Conservation (phyloP, 2,113 vertebrate genomes). For the Coreoperca whiteheadi region DNA sequence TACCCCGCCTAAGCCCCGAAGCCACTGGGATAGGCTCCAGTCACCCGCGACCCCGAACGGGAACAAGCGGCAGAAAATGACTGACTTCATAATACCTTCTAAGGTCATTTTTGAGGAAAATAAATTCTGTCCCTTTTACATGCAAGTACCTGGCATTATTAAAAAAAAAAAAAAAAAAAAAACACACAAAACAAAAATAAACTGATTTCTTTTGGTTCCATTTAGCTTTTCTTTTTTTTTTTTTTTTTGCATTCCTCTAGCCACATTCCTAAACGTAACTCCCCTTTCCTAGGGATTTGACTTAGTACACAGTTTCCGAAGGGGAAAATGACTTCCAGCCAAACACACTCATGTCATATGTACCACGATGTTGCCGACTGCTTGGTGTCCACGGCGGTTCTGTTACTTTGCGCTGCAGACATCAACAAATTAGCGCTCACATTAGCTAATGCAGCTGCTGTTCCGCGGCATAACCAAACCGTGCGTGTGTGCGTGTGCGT, state of each 20-base stretch:
- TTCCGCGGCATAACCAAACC: slow-evolving; percentile 15
- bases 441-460: not conserved
- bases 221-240: not conserved
- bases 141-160: too few species aligned
- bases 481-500: too few species aligned
- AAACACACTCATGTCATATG: slow-evolving; percentile 2
- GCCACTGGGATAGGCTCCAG: too few species aligned
- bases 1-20: too few species aligned
- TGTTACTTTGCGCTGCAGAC: not conserved
- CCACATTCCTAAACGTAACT: not conserved
- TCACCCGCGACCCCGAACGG: too few species aligned
- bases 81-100: not conserved
- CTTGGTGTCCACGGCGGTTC: not conserved
- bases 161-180: not conserved
- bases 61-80: too few species aligned
- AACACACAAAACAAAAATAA: too few species aligned
- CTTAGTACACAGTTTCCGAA: not conserved
- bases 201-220: not conserved
- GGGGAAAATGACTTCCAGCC: slow-evolving; percentile 7
- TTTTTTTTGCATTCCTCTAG: not conserved
- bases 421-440: slow-evolving; percentile 11
- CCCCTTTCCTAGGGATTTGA: not conserved
- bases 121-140: not conserved
- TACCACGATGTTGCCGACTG: not conserved
- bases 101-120: not conserved